phyloP scores from a whole-genome alignment of 2,113 vertebrate genomes.

The Rousettus leschenaultii region DNA sequence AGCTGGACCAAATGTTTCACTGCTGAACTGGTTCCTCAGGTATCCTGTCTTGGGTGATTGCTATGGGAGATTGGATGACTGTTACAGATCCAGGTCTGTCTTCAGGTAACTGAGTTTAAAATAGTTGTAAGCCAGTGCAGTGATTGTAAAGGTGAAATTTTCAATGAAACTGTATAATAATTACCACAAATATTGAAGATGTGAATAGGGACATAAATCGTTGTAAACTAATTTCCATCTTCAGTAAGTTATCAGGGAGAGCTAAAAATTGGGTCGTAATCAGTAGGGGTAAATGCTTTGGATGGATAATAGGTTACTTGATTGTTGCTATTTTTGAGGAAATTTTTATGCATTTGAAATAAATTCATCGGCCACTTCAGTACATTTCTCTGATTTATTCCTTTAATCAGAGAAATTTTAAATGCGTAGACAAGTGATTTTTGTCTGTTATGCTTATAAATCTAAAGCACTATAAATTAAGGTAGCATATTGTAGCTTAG shows the following conservation, averaged over 20 bases:
- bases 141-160: neutral
- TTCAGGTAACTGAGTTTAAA: slow-evolving; percentile 83
- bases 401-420: neutral
- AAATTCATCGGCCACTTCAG: neutral
- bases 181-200: neutral
- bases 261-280: neutral
- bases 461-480: neutral
- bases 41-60: slow-evolving; percentile 80
- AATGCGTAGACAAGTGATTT: neutral
- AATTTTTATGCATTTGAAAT: slow-evolving; percentile 20
- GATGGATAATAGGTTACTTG: neutral
- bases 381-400: neutral
- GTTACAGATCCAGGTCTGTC: slow-evolving; percentile 85
- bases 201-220: neutral
- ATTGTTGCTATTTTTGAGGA: neutral
- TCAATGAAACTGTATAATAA: neutral
- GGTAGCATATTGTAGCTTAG: neutral
- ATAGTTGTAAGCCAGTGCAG: neutral
- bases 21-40: slow-evolving; percentile 80
- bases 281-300: neutral
- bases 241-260: neutral
- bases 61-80: slow-evolving; percentile 95
- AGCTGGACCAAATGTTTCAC: slow-evolving; percentile 73
- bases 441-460: neutral
- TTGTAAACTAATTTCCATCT: neutral